Evolutionary conservation across 2,797 vertebrate species (phyloP), one percentile per base, ranked within the genome.

Genomic region (Staurois parvus): DNA sequence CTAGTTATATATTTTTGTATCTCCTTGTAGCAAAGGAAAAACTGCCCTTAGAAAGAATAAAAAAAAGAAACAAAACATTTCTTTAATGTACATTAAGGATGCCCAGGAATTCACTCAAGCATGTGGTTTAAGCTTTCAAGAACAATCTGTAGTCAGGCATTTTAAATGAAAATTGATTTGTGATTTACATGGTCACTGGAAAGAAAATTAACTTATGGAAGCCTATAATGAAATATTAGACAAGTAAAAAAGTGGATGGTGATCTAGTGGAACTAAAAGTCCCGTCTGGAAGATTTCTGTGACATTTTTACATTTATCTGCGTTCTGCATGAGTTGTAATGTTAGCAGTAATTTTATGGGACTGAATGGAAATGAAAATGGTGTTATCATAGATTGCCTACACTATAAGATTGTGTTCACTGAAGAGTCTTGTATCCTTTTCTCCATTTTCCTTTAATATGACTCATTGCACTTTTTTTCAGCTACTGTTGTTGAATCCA

Each of bases 81-180:
- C 94, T 96, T 93, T 94, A 94, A 93, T 93, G 92, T 94, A 91
- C 93, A 94, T 95, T 96, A 96, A 96, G 96, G 94, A 94, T 93
- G 93, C 95, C 93, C 92, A 91, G 91, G 92, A 92, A 90, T 89
- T 93, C 94, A 94, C 93, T 94, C 93, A 93, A 95, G 94, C 93
- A 94, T 95, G 93, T 93, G 95, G 92, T 92, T 93, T 91, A 92
- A 92, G 96, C 95, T 96, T 96, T 97, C 96, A 96, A 95, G 95
- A 95, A 95, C 96, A 97, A 96, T 96, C 96, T 95, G 95, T 96
- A 97, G 95, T 97, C 96, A 96, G 96, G 96, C 95, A 96, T 96
- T 97, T 96, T 96, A 98, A 99, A 99, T 98, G 96, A 97, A 97
- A 99, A 99, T 99, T 98, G 97, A 99, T 99, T 98, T 97, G 96